Evolutionary conservation across 1,140 invertebrate species (phyloP), one percentile per base, ranked within the genome.

Genomic region (Chironomus tepperi): DNA sequence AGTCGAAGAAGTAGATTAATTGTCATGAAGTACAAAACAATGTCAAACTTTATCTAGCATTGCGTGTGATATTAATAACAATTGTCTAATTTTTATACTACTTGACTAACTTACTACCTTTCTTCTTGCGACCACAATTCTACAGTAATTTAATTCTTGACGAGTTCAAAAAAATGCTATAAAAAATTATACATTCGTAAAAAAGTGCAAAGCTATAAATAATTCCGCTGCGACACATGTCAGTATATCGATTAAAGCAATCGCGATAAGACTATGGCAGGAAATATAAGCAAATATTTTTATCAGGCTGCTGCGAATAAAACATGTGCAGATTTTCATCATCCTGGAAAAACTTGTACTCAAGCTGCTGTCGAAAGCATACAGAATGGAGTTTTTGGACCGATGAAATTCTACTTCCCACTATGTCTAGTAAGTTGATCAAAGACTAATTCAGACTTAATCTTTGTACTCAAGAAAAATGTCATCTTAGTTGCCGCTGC

Each of bases 221-320:
- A n/a, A n/a, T n/a, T n/a, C n/a, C 1, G 24, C 24, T 34, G 24
- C 24, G 5, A 34, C 1, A 5, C 5, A 34, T 34, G 1, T 34
- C 24, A 93, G 75, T 84, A 90, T 76, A 34, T 34, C 24, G 24
- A 34, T 2, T 2, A 5, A 34, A 34, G 1, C 5, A 34, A 34
- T 34, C 24, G 24, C 24, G 24, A 34, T 34, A 34, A 34, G 24
- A 34, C 24, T 2, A 57, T 57, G 47, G 47, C 47, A 57, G 47
- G 47, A 57, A 57, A 15, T 15, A 57, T 57, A 15, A 57, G 47
- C n/a, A 57, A 57, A 57, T 15, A 57, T 57, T 57, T 57, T 57
- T 57, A 57, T 57, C 10, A 57, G n/a, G 47, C 47, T n/a, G 47
- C n/a, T 57, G 47, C 47, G 1, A 57, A 57, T 15, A 57, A 57